Evolutionary conservation across 2,888 invertebrate species (phyloP), one percentile per base, ranked within the genome.

Genomic region (Eilema griseolum): DNA sequence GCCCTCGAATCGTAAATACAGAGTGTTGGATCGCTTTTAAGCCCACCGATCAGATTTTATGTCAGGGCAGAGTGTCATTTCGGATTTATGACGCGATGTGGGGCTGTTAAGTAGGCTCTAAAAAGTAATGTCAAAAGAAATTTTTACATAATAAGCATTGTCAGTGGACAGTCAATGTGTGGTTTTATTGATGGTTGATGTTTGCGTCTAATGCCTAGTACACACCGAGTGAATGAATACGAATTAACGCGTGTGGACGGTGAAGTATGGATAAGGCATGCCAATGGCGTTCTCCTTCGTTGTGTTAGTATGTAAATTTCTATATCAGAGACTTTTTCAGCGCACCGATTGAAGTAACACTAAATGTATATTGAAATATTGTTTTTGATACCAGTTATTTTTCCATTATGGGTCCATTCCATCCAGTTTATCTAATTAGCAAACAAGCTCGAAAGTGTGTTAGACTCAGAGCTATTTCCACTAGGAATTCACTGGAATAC

Each of bases 41-140:
- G 92, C 90, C 90, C 88, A 87, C 90, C 89, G 89, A 91, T 92
- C 87, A 89, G 85, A 86, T 89, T 93, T 94, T 93, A 93, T 91
- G 90, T 86, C 83, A 82, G 87, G 80, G 83, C 85, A 87, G 90
- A 93, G 91, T 89, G 91, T 90, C 91, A 88, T 89, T 88, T 87
- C 81, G 80, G 86, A 88, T 93, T 93, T 92, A 93, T 88, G 84
- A 76, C 78, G 75, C 78, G 79, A 85, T 85, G 87, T 89, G 86
- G 86, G 87, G 85, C 86, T 88, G 88, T 90, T 86, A 86, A 88
- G 86, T 85, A 83, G 87, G 81, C 80, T 80, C 83, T 90, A 86
- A 89, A 89, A 74, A 73, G 84, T 85, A 82, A 86, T 80, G 72
- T 76, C 61, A 75, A 77, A 75, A 74, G 74, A 81, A 79, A 78